Evolutionary conservation across 2,888 invertebrate genomes (phyloP), one percentile per base, ranked within the genome.

Genomic region (Troides aeacus): DNA sequence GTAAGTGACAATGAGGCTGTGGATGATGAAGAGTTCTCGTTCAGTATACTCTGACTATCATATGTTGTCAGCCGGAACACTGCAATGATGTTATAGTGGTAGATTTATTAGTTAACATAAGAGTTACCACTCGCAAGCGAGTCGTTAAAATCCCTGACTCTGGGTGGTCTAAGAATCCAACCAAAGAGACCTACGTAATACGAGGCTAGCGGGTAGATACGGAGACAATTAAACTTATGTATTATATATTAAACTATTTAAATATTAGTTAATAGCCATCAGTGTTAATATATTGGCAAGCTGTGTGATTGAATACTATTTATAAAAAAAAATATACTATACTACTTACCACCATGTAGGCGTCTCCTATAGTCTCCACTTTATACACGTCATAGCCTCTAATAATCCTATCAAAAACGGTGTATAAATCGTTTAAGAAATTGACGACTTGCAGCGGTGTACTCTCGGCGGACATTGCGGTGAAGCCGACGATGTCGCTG

Each of bases 331-430:
- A 50, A 5, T 17, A 50, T 50, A 50, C 18, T 17, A 15, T 5
- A 18, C 50, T 70, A 93, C 94, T 84, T 83, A 94, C 94, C 90
- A 94, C 94, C 94, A 94, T 94, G 74, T 94, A 94, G 67, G 94
- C 94, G 78, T 97, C 97, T 42, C 98, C 98, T 72, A 98, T 98
- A 59, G 98, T 98, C 92, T 98, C 98, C 72, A 99, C 99, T 92
- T 99, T 99, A 88, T 99, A 99, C 62, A 99, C 99, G 85, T 99
- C 98, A 86, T 98, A 99, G 79, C 98, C 97, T 88, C 97, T 96
- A 78, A 99, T 99, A 81, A 99, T 98, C 79, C 97, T 94, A 92
- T 99, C 99, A 88, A 99, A 99, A 75, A 98, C 95, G 64, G 99
- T 99, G 92, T 99, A 99, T 84, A 99, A 94, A 91, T 99, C 99